These are phyloP conservation scores for Cydia amplana DNA, from an alignment of 1,140 invertebrate species.

Conservation along the genomic window DNA sequence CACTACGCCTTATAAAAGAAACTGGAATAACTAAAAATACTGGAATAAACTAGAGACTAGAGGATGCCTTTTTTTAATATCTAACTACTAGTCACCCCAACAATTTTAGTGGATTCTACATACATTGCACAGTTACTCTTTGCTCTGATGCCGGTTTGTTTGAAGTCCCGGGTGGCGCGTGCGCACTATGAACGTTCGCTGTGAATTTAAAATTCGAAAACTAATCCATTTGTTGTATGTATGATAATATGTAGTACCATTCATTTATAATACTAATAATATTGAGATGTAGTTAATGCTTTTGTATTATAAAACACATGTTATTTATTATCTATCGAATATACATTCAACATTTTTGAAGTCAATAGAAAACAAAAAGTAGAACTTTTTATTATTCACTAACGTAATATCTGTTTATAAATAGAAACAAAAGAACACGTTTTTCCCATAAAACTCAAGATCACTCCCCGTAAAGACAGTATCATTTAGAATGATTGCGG, in stretches of 20 bases:
- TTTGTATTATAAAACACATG: too few relatives aligned
- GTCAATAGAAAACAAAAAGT: too few relatives aligned
- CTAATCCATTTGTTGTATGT: constrained; percentile 47
- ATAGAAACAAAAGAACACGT: background rate
- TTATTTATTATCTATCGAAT: too few relatives aligned
- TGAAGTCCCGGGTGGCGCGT: constrained; percentile 60
- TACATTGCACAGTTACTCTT: background rate
- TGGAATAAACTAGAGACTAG: too few relatives aligned
- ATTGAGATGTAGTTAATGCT: background rate
- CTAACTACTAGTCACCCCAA: background rate
- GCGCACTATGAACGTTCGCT: constrained; percentile 48
- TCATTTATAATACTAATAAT: background rate
- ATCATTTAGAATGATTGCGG: constrained; percentile 51
- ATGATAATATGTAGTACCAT: background rate
- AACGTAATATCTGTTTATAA: too few relatives aligned
- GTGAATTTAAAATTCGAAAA: constrained; percentile 55
- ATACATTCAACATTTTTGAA: too few relatives aligned
- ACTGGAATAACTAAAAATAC: too few relatives aligned
- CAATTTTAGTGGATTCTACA: background rate
- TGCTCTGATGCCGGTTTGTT: constrained; percentile 45
- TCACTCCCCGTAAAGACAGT: constrained; percentile 13
- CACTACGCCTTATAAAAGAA: too few relatives aligned
- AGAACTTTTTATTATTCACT: too few relatives aligned
- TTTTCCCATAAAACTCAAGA: background rate
- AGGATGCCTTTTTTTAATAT: too few relatives aligned